Percentiles rank a stretch among this genome's conserved stretches.
Evolutionary conservation across 2,888 invertebrate genomes (phyloP).

Genomic region (Metopia argyrocephala): DNA sequence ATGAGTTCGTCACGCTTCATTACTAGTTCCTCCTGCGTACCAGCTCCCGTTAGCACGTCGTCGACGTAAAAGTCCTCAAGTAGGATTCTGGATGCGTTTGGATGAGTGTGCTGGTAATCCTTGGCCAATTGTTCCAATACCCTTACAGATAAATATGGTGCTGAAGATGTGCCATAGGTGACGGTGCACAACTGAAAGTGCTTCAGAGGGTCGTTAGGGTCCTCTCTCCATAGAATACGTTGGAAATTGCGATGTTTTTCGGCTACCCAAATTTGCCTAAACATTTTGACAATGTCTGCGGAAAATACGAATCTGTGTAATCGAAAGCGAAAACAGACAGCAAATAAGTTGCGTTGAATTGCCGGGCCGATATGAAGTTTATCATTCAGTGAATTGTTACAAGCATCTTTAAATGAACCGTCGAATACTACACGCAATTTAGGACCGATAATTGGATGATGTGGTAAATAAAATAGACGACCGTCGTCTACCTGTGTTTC

Average conservation of each 20-base stretch:
- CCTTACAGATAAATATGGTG: no score
- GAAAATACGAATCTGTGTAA: slow-evolving; percentile 40
- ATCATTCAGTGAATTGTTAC: background rate
- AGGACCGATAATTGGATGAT: slow-evolving; percentile 30
- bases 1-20: no score
- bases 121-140: no score
- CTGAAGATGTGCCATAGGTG: no score
- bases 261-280: slow-evolving; percentile 46
- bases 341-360: slow-evolving; percentile 43
- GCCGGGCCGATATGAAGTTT: slow-evolving; percentile 21
- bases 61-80: no score
- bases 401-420: slow-evolving; percentile 6
- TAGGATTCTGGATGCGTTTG: no score
- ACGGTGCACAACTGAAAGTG: no score
- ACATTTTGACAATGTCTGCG: slow-evolving; percentile 52
- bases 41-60: slow-evolving; percentile 52
- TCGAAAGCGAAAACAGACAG: slow-evolving; percentile 46
- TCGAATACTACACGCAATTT: no score
- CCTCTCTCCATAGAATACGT: slow-evolving; percentile 32
- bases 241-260: slow-evolving; percentile 38
- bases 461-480: slow-evolving; percentile 31
- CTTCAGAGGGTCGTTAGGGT: background rate
- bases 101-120: no score
- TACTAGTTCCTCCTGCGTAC: slow-evolving; percentile 38
- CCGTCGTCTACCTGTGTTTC: background rate